Base-by-base conservation (phyloP, 2,113 vertebrate species). In the Cephalopholis sonnerati region DNA sequence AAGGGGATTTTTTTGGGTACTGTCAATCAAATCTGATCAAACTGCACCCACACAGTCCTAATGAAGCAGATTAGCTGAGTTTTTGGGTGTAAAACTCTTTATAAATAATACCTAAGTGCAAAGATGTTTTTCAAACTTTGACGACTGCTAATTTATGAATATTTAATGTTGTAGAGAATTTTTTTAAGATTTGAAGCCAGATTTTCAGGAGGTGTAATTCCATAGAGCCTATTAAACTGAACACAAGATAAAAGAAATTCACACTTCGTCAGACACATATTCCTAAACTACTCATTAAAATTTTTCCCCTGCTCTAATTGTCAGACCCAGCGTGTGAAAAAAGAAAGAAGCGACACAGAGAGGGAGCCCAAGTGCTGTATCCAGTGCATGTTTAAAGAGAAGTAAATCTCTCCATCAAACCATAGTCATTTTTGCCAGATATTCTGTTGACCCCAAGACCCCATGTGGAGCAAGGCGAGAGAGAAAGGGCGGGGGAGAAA, bases 331-430 rank as follows among this genome's bases (percentile, higher is more conserved):
- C 22, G n/a, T 41, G 54, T 25, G 10, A 6, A 17, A 46, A 74
- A 75, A 25, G 10, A 46, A n/a, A 59, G 20, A 39, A 29, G 53
- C 44, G 29, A 69, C 24, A 71, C 10, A 22, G n/a, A 68, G 22
- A 48, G 20, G 50, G 17, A 48, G 58, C 44, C 73, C 13, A 41
- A 81, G 25, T 8, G 16, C 69, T 51, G 61, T 39, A 65, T 55
- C 16, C 75, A 77, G 70, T 0, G 20, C 20, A 7, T 54, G 48
- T 75, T 66, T 74, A 13, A 16, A 53, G 74, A 72, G 36, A 74
- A 64, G 51, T 55, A 67, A 84, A 79, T 79, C 66, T 86, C 67
- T 73, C 25, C 51, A 50, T 7, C 76, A 81, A 83, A 83, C 46
- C n/a, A 17, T 29, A 66, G 68, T 44, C 29, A 50, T 53, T 78